Evolutionary conservation across 1,140 invertebrate genomes (phyloP), one percentile per base, ranked within the genome.

Genomic region (Mizuhopecten yessoensis): DNA sequence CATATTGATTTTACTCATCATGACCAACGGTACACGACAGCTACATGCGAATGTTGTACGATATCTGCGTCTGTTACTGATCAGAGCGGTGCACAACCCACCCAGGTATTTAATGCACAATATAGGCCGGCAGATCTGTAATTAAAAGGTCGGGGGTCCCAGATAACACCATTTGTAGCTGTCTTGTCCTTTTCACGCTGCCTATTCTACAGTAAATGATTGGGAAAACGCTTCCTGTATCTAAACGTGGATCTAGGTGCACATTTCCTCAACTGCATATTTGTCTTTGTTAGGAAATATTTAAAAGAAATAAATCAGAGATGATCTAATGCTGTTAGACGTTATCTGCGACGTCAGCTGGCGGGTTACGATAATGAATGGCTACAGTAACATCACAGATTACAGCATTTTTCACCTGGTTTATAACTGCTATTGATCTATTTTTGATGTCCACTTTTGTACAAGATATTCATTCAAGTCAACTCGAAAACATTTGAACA

Each of bases 261-360:
- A 75, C 57, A 75, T 75, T 75, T 75, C 57, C 57, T 75, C 57
- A 75, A 75, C 57, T 75, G 57, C 57, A 75, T 75, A 75, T 29
- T 75, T 75, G 0, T n/a, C 57, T 75, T 75, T 75, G 57, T 75
- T 75, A 29, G 57, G 57, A 29, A 75, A 75, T 75, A 75, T 75
- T 75, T 75, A 29, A 75, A 75, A n/a, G 57, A 75, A 75, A 75
- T 75, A 75, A 75, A 29, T 75, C 57, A 75, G 57, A 29, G 57
- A 29, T 75, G 57, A 75, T 29, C 57, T 75, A 29, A 29, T 29
- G 57, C 57, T 3, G 23, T 29, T 17, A n/a, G 57, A 75, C 57
- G n/a, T 29, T 75, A 75, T 75, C 57, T 75, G 11, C n/a, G 0
- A n/a, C 3, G 57, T 75, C 57, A 75, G 57, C 23, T 75, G 57